Evolutionary conservation across 1,140 invertebrate genomes (phyloP).

Genomic region (roundworm (Caenorhabditis elegans)): WBcel235 BX284605.5:20640501-20641000

Average conservation of each 20-base stretch:
- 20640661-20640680: neutral
- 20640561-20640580: no score
- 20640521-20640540: no score
- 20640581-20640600: no score
- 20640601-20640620: no score
- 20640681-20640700: neutral
- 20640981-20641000: constrained; percentile 1
- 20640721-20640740: neutral
- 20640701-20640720: neutral
- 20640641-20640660: neutral
- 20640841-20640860: neutral
- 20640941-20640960: neutral
- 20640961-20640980: neutral
- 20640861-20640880: neutral
- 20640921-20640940: neutral
- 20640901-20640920: neutral
- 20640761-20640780: neutral
- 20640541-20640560: no score
- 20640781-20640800: constrained; percentile 7
- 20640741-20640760: neutral
- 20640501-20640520: no score
- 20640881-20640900: neutral
- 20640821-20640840: neutral
- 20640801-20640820: neutral
- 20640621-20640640: no score